Conservation (phyloP, 2,113 vertebrate species). For the Galbula dea region DNA sequence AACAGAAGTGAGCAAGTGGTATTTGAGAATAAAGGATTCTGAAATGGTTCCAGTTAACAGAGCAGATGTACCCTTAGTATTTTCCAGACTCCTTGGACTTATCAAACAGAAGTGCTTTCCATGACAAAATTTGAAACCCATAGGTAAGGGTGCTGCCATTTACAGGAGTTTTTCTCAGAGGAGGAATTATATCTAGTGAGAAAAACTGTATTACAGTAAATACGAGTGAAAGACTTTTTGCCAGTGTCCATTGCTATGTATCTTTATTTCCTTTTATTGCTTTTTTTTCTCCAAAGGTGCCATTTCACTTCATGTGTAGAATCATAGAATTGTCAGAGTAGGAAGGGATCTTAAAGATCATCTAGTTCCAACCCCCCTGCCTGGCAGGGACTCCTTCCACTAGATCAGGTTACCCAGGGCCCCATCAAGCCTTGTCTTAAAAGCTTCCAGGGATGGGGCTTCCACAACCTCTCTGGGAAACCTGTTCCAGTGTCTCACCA, state of each 20-base stretch:
- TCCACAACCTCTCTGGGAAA: too few species aligned
- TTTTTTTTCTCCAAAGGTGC: too few species aligned
- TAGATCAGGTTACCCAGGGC: too few species aligned
- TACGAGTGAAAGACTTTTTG: fast-evolving
- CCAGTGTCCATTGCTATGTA: not conserved
- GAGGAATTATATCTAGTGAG: not conserved
- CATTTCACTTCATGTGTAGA: too few species aligned
- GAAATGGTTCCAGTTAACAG: not conserved
- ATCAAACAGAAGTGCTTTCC: not conserved
- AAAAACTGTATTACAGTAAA: not conserved
- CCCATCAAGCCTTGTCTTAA: too few species aligned
- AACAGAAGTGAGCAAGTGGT: not conserved
- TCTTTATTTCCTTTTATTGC: not conserved
- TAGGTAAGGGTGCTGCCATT: not conserved
- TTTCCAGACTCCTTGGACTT: not conserved
- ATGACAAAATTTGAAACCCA: not conserved
- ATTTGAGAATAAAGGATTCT: not conserved
- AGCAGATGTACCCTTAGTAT: not conserved
- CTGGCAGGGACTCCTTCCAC: too few species aligned
- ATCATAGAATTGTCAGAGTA: too few species aligned
- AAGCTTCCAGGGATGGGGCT: too few species aligned
- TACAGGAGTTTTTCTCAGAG: not conserved
- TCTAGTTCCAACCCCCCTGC: too few species aligned
- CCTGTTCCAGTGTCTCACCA: too few species aligned
- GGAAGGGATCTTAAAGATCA: too few species aligned